Evolutionary conservation across 2,797 vertebrate species (phyloP).

Genomic region (Sphaeramia orbicularis): DNA sequence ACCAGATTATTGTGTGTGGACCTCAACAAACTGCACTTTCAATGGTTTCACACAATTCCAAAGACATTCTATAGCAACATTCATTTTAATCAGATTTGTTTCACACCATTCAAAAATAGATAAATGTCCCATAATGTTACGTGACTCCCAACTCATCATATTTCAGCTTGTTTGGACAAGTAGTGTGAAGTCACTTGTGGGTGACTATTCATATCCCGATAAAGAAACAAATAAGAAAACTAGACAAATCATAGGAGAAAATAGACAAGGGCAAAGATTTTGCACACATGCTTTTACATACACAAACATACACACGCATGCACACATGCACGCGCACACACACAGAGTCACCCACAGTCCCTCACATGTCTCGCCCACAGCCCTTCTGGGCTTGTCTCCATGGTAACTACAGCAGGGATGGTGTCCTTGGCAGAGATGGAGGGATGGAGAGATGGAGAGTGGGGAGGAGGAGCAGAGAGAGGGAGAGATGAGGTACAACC

Average conservation of each 20-base stretch:
- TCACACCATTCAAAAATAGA: neutral
- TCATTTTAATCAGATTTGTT: neutral
- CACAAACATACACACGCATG: constrained; percentile 25
- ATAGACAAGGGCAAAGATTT: constrained; percentile 53
- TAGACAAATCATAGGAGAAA: constrained; percentile 25
- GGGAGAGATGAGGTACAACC: constrained; percentile 36
- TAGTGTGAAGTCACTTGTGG: neutral
- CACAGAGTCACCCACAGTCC: constrained; percentile 72
- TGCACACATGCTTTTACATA: constrained; percentile 33
- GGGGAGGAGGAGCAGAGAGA: constrained; percentile 11
- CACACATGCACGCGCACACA: constrained; percentile 26
- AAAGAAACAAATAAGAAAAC: constrained; percentile 10
- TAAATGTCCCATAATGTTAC: neutral
- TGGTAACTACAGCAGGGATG: constrained; percentile 84
- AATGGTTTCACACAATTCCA: constrained; percentile 11
- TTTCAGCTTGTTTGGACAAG: neutral
- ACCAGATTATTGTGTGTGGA: constrained; percentile 1
- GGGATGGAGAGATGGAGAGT: constrained; percentile 65
- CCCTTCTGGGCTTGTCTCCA: constrained; percentile 85
- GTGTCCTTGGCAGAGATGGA: constrained; percentile 87
- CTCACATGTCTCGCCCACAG: constrained; percentile 82
- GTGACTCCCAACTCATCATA: neutral
- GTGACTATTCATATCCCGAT: neutral
- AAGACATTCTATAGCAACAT: neutral
- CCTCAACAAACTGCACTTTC: constrained; percentile 7